Evolutionary conservation across 2,888 invertebrate species (phyloP), one percentile per base, ranked within the genome.

Genomic region (Syrphus vitripennis): DNA sequence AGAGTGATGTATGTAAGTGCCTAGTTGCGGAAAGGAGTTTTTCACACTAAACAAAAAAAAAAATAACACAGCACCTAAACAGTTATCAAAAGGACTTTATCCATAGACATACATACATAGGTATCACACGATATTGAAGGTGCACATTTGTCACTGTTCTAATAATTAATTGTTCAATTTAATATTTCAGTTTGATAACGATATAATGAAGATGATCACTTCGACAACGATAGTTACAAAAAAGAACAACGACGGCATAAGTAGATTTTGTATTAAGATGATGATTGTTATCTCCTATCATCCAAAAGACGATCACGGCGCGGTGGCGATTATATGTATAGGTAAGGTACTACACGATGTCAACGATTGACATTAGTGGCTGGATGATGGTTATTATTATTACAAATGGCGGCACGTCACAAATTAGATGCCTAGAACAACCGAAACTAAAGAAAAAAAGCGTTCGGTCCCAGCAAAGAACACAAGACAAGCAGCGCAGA

Each of bases 161-260:
- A 37, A n/a, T 19, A 40, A 31, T 67, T 24, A 50, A 50, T 65
- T 45, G 31, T 63, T 24, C 42, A 90, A 31, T 89, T 89, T 90
- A 88, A 88, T 88, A 88, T 89, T 90, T 90, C 89, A 89, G 89
- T 89, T 89, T 37, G 16, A 50, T 34, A 67, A 67, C 12, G 63
- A 91, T 89, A 90, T 34, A 19, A n/a, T 14, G 45, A 45, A 45
- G 63, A 65, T 67, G 67, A 67, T 34, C 67, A 50, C 48, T 67
- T 34, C 50, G 21, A 67, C 50, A 10, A 67, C 50, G 50, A 67
- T 3, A 29, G 29, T 45, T 0, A 65, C 29, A 1, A 29, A 80
- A 82, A 84, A 89, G 88, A 88, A 90, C 91, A 67, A 24, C 67
- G 50, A 37, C 67, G 67, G 4, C 67, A 67, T 67, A 50, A 31